phyloP scores from a whole-genome alignment of 1,140 invertebrate species.

The Leptinotarsa undecemlineata region DNA sequence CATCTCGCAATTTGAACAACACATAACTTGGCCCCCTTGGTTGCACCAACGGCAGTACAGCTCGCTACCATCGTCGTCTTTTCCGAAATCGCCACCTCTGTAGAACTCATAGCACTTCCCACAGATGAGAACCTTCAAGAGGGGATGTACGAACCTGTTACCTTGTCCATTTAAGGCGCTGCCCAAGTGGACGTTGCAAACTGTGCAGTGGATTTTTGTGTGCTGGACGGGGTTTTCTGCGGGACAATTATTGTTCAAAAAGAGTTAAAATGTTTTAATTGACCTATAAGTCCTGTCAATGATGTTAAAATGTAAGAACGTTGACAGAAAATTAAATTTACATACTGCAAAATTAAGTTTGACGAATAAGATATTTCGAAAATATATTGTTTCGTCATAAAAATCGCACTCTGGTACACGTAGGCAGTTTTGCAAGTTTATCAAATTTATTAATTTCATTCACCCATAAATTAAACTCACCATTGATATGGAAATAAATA shows the following conservation, averaged over 20 bases:
- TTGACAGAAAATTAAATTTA: no score
- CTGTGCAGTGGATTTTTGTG: conserved; percentile 69
- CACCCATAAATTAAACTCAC: no score
- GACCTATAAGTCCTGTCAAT: no score
- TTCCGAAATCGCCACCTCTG: conserved; percentile 71
- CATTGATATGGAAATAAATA: no score
- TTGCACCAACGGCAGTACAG: conserved; percentile 91
- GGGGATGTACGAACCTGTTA: conserved; percentile 73
- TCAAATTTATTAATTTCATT: no score
- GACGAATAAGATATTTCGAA: no score
- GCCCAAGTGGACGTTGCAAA: conserved; percentile 73
- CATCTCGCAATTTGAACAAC: conserved; percentile 80
- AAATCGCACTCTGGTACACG: no score
- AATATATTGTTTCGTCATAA: no score
- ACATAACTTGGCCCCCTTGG: conserved; percentile 79
- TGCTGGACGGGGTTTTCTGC: conserved; percentile 52
- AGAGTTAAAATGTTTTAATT: no score
- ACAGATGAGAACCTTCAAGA: conserved; percentile 77
- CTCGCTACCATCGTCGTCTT: conserved; percentile 85
- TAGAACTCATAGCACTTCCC: conserved; percentile 81
- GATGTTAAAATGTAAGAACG: no score
- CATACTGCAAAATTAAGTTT: no score
- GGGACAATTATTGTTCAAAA: not conserved
- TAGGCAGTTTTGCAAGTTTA: no score
- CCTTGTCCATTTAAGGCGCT: conserved; percentile 63